Evolutionary conservation across 2,888 invertebrate genomes (phyloP).

Genomic region (Brachyptera putata): DNA sequence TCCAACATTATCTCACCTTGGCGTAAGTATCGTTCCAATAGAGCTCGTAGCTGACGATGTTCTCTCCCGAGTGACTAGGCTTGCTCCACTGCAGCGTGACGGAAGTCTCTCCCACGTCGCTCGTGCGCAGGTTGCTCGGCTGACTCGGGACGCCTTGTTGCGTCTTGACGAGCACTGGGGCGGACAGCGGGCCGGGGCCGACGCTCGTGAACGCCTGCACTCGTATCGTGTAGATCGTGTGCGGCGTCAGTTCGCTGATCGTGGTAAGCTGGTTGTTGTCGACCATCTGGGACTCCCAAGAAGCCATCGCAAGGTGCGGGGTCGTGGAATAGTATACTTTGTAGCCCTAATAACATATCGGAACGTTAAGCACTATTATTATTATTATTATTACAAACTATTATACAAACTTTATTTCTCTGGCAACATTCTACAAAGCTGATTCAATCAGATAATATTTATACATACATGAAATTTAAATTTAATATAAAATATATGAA

Average conservation of each 20-base stretch:
- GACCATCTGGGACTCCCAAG: constrained; percentile 91
- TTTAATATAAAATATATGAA: no score
- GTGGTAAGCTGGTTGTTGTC: constrained; percentile 91
- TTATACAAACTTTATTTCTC: neutral
- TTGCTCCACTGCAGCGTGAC: constrained; percentile 90
- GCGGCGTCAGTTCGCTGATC: constrained; percentile 84
- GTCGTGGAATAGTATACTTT: constrained; percentile 95
- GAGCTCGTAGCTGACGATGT: constrained; percentile 90
- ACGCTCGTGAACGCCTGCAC: constrained; percentile 92
- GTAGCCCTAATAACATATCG: constrained; percentile 76
- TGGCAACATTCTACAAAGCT: neutral
- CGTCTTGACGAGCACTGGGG: constrained; percentile 96
- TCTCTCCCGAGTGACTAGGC: constrained; percentile 87
- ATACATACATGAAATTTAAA: no score
- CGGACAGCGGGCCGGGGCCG: constrained; percentile 91
- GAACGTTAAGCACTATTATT: neutral
- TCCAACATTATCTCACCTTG: constrained; percentile 52
- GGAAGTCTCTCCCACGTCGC: constrained; percentile 83
- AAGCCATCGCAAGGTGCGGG: constrained; percentile 76
- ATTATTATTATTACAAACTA: neutral
- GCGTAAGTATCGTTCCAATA: constrained; percentile 97
- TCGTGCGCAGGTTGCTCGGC: constrained; percentile 83
- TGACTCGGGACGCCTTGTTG: constrained; percentile 92
- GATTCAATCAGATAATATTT: no score
- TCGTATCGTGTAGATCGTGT: constrained; percentile 89